These are phyloP conservation scores for Peromyscus californicus DNA, from an alignment of 2,113 vertebrate genomes.

Conservation along the genomic window DNA sequence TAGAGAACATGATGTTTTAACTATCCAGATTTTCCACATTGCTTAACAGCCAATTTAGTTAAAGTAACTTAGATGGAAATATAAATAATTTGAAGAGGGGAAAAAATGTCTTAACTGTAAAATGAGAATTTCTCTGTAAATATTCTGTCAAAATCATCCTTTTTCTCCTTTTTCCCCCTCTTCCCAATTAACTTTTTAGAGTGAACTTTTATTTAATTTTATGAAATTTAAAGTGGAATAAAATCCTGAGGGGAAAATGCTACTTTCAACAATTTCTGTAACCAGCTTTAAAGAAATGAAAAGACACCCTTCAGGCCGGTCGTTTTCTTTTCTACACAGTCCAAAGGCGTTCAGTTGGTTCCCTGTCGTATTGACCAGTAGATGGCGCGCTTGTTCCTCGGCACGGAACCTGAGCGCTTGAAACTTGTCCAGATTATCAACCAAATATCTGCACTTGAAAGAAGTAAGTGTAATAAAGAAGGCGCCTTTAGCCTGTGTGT, in stretches of 20 bases:
- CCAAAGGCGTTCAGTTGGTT: background rate
- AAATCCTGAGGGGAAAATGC: background rate
- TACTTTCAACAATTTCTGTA: background rate
- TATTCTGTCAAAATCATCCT: background rate
- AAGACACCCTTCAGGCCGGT: background rate
- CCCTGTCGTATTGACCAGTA: constrained; percentile 68
- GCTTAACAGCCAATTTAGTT: constrained; percentile 22
- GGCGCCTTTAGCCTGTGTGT: constrained; percentile 68
- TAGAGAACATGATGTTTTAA: constrained; percentile 52
- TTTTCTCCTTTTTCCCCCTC: background rate
- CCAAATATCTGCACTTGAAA: background rate
- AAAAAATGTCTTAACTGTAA: background rate
- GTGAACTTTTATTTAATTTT: background rate
- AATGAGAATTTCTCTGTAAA: background rate
- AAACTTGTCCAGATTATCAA: background rate
- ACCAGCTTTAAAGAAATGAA: background rate
- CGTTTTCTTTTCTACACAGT: background rate
- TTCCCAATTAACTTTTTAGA: background rate
- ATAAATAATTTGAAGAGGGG: background rate
- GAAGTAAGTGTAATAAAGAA: constrained; percentile 35
- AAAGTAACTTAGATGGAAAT: constrained; percentile 18
- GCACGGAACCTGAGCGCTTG: background rate
- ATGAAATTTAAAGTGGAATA: background rate
- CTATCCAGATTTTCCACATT: background rate
- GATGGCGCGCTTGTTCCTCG: constrained; percentile 86